Percentiles rank a stretch among this genome's conserved stretches.
These are phyloP conservation scores for Pammene aurita DNA, from an alignment of 2,888 invertebrate species.

Conservation along the genomic window DNA sequence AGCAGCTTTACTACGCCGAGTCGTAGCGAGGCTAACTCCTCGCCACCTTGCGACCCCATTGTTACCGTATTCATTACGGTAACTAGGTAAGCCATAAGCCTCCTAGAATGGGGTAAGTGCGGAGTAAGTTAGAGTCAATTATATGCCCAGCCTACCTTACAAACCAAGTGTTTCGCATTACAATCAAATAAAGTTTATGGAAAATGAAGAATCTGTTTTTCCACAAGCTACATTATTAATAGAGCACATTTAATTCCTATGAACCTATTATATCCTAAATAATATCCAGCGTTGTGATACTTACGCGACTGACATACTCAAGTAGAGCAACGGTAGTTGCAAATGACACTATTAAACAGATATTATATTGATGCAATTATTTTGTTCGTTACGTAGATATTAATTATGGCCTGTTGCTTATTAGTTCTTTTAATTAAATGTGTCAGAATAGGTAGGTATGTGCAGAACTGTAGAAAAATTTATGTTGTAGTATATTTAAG, in stretches of 20 bases:
- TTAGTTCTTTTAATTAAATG: no score
- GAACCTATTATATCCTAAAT: not conserved
- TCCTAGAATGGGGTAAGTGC: constrained; percentile 21
- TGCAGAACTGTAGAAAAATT: no score
- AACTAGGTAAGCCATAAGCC: constrained; percentile 12
- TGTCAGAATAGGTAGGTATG: no score
- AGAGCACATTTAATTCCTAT: not conserved
- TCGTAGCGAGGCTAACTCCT: not conserved
- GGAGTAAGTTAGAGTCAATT: constrained; percentile 16
- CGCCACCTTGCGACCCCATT: constrained; percentile 25
- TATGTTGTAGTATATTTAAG: no score
- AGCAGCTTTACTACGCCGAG: not conserved
- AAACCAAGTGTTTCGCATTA: not conserved
- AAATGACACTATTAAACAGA: not conserved
- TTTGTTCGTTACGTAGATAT: not conserved
- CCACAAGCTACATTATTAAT: not conserved
- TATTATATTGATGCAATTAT: no score
- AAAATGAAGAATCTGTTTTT: no score
- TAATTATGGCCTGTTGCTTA: not conserved
- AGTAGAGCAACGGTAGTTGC: not conserved
- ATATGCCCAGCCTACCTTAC: no score
- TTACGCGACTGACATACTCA: constrained; percentile 1
- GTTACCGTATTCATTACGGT: constrained; percentile 20
- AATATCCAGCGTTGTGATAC: not conserved
- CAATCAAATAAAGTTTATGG: no score